Evolutionary conservation across 1,140 invertebrate genomes (phyloP).

Genomic region (Anastrepha ludens): DNA sequence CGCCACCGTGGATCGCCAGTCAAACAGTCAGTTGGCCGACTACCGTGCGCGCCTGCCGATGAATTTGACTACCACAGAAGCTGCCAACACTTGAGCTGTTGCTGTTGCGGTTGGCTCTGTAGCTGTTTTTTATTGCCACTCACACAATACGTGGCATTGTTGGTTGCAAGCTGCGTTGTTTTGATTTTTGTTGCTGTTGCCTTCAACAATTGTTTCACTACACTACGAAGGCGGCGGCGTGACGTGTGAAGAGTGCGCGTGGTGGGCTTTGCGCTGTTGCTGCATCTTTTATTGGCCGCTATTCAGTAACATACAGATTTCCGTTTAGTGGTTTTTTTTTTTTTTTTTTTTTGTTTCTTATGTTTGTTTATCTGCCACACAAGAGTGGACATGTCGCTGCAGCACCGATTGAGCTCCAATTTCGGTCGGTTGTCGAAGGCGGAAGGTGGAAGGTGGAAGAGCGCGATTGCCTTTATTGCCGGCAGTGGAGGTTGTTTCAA

Average conservation of each 20-base stretch:
- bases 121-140: constrained; percentile 44
- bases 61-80: constrained; percentile 37
- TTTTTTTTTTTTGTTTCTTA: not conserved
- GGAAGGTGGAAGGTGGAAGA: not conserved
- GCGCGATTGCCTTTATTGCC: constrained; percentile 13
- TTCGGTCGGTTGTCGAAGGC: not conserved
- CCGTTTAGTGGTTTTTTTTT: constrained; percentile 4
- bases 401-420: constrained; percentile 43
- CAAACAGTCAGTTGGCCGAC: not conserved
- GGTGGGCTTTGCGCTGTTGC: not conserved
- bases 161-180: constrained; percentile 45
- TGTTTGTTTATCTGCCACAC: not conserved
- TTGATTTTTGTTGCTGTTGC: constrained; percentile 8
- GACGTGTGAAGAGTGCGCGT: not conserved
- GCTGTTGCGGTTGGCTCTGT: constrained; percentile 22
- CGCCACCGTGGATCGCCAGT: constrained; percentile 7
- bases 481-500: not conserved
- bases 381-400: constrained; percentile 11
- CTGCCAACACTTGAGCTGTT: constrained; percentile 30
- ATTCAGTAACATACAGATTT: constrained; percentile 17
- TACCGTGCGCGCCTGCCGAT: constrained; percentile 11
- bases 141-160: not conserved
- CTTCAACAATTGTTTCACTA: constrained; percentile 43
- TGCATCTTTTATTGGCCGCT: constrained; percentile 36
- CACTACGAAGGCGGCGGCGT: not conserved